Percentiles rank a stretch among this genome's conserved stretches.
phyloP scores from a whole-genome alignment of 2,888 invertebrate genomes.

The Acrobasis suavella region DNA sequence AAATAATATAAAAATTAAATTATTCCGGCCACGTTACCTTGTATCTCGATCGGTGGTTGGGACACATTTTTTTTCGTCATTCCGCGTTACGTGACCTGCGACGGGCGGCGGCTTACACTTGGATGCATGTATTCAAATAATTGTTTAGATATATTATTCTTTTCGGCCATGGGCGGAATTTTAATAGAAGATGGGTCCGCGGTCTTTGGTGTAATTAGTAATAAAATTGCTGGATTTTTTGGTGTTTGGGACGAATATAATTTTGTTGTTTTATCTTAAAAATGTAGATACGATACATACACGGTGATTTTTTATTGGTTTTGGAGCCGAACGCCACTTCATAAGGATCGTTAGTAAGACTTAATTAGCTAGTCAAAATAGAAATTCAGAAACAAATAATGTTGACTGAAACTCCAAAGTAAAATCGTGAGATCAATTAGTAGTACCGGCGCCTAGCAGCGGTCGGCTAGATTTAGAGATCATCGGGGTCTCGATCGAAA shows the following conservation, averaged over 20 bases:
- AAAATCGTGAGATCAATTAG: too few relatives aligned
- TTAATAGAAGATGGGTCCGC: constrained; percentile 53
- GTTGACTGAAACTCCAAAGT: too few relatives aligned
- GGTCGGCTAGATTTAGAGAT: too few relatives aligned
- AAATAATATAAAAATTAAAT: constrained; percentile 72
- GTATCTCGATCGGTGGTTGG: constrained; percentile 77
- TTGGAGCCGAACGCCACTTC: too few relatives aligned
- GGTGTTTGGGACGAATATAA: background rate
- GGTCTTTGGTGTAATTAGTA: constrained; percentile 26
- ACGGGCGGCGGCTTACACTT: constrained; percentile 60
- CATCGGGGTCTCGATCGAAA: too few relatives aligned
- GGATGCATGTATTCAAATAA: constrained; percentile 67
- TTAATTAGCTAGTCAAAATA: too few relatives aligned
- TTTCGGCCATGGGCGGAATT: constrained; percentile 54
- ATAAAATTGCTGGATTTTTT: constrained; percentile 25
- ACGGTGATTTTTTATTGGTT: too few relatives aligned
- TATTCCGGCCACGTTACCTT: constrained; percentile 72
- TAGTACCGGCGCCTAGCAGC: too few relatives aligned
- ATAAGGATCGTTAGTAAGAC: too few relatives aligned
- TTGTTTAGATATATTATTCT: constrained; percentile 58
- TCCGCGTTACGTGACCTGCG: constrained; percentile 73
- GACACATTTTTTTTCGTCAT: constrained; percentile 67
- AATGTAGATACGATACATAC: too few relatives aligned
- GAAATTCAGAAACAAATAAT: too few relatives aligned
- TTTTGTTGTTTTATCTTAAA: background rate